Base-by-base conservation (phyloP, 92 coral and sea anemone genomes). In the Scolanthus callimorphus region DNA sequence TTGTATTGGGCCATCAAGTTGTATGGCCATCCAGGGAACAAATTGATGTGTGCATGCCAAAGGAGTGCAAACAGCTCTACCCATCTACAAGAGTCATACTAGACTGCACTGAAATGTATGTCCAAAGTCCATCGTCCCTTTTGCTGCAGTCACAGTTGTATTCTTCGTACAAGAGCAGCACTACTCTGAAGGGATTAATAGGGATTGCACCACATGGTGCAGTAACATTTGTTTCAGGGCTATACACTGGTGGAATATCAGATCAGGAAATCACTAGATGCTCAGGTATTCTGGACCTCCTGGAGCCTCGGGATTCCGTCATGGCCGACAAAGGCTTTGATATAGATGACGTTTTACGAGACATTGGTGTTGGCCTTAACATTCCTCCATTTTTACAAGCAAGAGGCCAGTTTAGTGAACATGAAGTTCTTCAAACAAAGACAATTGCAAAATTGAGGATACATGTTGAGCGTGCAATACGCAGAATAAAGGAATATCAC, bases 131-230 rank as follows among this genome's bases (percentile, higher is more conserved):
- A 20, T 56, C 45, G 12, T 66, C 85, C 4, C 53, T 74, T 4
- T 34, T 65, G n/a, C 46, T 61, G 38, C 85, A 81, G 55, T 76
- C 85, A n/a, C 89, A 66, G 17, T 55, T 78, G 0, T 80, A 81
- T 55, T 86, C 85, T 11, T 43, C 52, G 11, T 81, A 81, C 50
- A 86, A 76, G 53, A 60, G 76, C 49, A 78, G 69, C 51, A 81
- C 83, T 11, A 86, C 79, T 24, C 79, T 79, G 10, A 70, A 86
- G 44, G 82, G 89, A 1, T 57, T 76, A 39, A 52, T 82, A 26
- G 89, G 89, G 20, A 76, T 82, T 30, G 63, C 74, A 25, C 89
- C 89, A 12, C 51, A 78, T 62, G 83, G 89, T 37, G 74, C 83
- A 15, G 79, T 82, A 11, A 10, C 63, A 2, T 76, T 76, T 82